Evolutionary conservation across 1,140 invertebrate species (phyloP).

Genomic region (Melipona quadrifasciata): DNA sequence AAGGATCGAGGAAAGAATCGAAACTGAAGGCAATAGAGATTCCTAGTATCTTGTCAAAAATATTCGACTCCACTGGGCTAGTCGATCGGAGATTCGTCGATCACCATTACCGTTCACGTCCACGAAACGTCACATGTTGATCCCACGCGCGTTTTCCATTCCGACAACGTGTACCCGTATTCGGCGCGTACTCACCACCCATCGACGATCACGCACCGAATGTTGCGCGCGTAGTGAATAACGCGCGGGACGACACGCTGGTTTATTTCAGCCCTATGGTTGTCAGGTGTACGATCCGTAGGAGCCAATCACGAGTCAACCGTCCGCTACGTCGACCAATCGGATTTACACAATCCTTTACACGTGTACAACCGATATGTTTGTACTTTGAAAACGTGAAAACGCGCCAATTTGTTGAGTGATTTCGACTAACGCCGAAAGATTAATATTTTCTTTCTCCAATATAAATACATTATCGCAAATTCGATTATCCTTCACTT

Average conservation of each 20-base stretch:
- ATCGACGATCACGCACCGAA: constrained; percentile 6
- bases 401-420: background rate
- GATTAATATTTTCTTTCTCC: background rate
- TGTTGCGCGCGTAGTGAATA: constrained; percentile 55
- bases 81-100: background rate
- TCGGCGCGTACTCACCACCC: constrained; percentile 16
- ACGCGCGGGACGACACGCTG: constrained; percentile 25
- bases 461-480: background rate
- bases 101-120: background rate
- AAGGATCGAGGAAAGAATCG: background rate
- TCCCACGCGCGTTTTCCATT: background rate
- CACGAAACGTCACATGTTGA: constrained; percentile 51
- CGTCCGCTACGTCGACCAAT: constrained; percentile 24
- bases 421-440: too few species aligned
- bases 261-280: background rate
- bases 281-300: constrained; percentile 26
- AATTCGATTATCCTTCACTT: too few species aligned
- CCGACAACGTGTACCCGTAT: constrained; percentile 1
- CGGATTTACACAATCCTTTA: background rate
- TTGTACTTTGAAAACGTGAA: background rate
- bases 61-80: constrained; percentile 15
- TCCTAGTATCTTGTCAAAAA: background rate
- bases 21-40: too few species aligned
- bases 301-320: constrained; percentile 35
- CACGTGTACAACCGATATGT: constrained; percentile 1